These are phyloP conservation scores for Crotophaga sulcirostris DNA, from an alignment of 2,113 vertebrate genomes.

Conservation along the genomic window DNA sequence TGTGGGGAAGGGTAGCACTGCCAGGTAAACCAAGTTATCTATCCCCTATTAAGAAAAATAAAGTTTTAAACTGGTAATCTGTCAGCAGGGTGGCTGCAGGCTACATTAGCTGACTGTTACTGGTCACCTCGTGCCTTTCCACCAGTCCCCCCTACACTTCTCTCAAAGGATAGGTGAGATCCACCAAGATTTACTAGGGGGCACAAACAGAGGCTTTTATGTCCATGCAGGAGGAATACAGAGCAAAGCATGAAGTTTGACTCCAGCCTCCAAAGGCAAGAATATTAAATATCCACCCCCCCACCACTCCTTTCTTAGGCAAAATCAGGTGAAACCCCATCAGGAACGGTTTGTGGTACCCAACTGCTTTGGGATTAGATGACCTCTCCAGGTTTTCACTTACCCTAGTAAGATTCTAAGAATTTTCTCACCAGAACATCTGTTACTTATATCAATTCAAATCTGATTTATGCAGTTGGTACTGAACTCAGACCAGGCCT, in stretches of 20 bases:
- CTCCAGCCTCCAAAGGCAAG: neutral
- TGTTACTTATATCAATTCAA: neutral
- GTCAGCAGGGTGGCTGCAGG: neutral
- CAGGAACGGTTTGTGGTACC: neutral
- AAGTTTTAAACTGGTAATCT: neutral
- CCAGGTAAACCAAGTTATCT: neutral
- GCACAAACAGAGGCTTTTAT: neutral
- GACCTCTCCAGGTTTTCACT: neutral
- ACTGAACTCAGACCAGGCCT: neutral
- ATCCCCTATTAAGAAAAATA: neutral
- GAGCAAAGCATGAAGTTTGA: neutral
- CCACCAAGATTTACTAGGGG: neutral
- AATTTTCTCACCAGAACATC: neutral
- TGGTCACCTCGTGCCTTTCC: neutral
- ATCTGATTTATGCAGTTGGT: neutral
- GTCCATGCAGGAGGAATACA: neutral
- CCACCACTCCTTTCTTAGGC: too few relatives aligned
- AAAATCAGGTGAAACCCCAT: neutral
- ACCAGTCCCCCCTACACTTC: neutral
- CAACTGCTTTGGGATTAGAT: neutral
- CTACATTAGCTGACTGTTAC: neutral
- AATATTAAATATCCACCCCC: neutral
- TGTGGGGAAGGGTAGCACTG: neutral
- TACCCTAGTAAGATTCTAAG: neutral
- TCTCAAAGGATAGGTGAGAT: neutral